Evolutionary conservation across 2,888 invertebrate genomes (phyloP).

Genomic region (Euplagia quadripunctaria): DNA sequence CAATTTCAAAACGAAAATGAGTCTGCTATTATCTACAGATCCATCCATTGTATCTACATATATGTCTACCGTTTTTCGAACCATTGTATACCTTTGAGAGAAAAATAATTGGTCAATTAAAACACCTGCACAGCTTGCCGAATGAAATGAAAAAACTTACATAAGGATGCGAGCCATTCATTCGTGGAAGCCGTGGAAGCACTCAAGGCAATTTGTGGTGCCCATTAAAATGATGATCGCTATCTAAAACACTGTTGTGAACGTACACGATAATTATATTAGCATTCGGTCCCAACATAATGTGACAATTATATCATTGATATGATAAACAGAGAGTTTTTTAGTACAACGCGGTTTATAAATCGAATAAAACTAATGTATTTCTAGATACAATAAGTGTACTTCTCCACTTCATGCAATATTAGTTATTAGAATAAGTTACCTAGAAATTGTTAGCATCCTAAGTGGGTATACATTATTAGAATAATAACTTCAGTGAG

Average conservation of each 20-base stretch:
- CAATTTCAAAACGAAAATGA: neutral
- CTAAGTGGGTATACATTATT: no score
- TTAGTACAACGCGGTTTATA: neutral
- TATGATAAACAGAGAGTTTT: neutral
- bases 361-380: neutral
- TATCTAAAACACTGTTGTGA: conserved; percentile 15
- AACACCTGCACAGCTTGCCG: conserved; percentile 15
- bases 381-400: neutral
- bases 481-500: no score
- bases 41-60: neutral
- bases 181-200: conserved; percentile 42
- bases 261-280: neutral
- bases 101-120: conserved; percentile 29
- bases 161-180: conserved; percentile 30
- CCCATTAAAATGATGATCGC: conserved; percentile 41
- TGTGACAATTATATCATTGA: neutral
- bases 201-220: conserved; percentile 52
- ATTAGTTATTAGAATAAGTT: no score
- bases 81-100: neutral
- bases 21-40: neutral
- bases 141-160: conserved; percentile 18
- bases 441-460: no score
- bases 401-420: neutral
- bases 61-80: neutral
- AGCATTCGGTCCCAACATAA: neutral